phyloP scores from a whole-genome alignment of 2,797 vertebrate species.

The Rhinophrynus dorsalis region DNA sequence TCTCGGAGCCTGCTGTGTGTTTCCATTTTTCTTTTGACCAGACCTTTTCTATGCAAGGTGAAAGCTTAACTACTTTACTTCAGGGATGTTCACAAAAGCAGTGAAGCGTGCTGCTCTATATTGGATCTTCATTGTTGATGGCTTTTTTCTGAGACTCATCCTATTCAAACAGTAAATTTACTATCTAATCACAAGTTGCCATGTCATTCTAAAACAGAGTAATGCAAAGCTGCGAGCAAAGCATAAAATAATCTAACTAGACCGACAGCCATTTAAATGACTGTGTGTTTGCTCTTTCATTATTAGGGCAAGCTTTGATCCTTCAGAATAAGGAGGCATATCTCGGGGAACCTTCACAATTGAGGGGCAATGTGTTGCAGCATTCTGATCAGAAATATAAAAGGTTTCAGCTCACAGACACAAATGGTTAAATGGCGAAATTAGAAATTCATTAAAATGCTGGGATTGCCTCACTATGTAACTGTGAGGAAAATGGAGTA shows the following conservation, averaged over 20 bases:
- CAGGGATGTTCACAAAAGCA: slow-evolving; percentile 51
- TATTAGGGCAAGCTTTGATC: slow-evolving; percentile 49
- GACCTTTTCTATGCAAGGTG: slow-evolving; percentile 37
- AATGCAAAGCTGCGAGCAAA: slow-evolving; percentile 49
- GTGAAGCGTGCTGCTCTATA: slow-evolving; percentile 44
- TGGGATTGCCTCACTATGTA: neutral
- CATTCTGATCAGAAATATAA: neutral
- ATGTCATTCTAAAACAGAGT: slow-evolving; percentile 55
- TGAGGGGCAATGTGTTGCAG: neutral
- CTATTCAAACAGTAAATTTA: slow-evolving; percentile 61
- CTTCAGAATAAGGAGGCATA: slow-evolving; percentile 43
- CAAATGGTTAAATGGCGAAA: slow-evolving; percentile 28
- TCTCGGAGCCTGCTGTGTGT: neutral
- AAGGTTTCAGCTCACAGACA: neutral
- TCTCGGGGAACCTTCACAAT: slow-evolving; percentile 23
- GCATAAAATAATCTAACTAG: slow-evolving; percentile 52
- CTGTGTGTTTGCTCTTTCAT: slow-evolving; percentile 50
- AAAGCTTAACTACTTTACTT: slow-evolving; percentile 57
- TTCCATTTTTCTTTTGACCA: neutral
- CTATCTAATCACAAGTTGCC: slow-evolving; percentile 58
- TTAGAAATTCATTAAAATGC: neutral
- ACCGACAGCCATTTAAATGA: slow-evolving; percentile 54
- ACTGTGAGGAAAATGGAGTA: neutral
- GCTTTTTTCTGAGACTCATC: slow-evolving; percentile 48
- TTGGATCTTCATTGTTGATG: slow-evolving; percentile 50